Percentiles rank a stretch among this genome's conserved stretches.
phyloP scores from a whole-genome alignment of 2,113 vertebrate genomes.

The Pachypanchax playfairii region DNA sequence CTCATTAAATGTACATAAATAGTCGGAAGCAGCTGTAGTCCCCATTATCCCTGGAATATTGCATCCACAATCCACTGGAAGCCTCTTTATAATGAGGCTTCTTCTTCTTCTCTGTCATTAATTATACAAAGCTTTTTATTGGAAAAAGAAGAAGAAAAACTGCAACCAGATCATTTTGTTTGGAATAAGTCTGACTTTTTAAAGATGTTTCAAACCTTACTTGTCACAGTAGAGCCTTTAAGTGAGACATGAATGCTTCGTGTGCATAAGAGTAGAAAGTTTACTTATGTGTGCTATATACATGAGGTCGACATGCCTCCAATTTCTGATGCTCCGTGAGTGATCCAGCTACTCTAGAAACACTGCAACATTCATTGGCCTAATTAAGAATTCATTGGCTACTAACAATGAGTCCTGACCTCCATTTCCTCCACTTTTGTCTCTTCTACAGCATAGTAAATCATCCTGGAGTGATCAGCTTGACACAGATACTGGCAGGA shows the following conservation, averaged over 20 bases:
- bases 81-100: conserved; percentile 24
- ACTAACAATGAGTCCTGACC: conserved; percentile 77
- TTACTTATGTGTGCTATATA: conserved; percentile 49
- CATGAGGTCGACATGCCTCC: conserved; percentile 51
- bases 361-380: conserved; percentile 78
- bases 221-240: conserved; percentile 1
- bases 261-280: too few relatives aligned
- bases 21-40: conserved; percentile 34
- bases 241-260: too few relatives aligned
- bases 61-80: conserved; percentile 34
- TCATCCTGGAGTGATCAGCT: conserved; percentile 54
- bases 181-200: not conserved
- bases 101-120: conserved; percentile 8
- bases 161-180: too few relatives aligned
- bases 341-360: conserved; percentile 56
- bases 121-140: conserved; percentile 9
- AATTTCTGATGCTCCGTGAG: conserved; percentile 58
- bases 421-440: conserved; percentile 68
- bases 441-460: conserved; percentile 52
- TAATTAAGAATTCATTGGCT: conserved; percentile 81
- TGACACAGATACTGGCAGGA: conserved; percentile 22
- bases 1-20: conserved; percentile 61
- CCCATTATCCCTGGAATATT: conserved; percentile 45
- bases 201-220: conserved; percentile 2
- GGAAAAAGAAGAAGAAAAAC: conserved; percentile 12